Percentiles rank a stretch among this genome's conserved stretches.
Conservation (phyloP, 64 coral and sea anemone species). For the Hydrozoanthus tunicans region DNA sequence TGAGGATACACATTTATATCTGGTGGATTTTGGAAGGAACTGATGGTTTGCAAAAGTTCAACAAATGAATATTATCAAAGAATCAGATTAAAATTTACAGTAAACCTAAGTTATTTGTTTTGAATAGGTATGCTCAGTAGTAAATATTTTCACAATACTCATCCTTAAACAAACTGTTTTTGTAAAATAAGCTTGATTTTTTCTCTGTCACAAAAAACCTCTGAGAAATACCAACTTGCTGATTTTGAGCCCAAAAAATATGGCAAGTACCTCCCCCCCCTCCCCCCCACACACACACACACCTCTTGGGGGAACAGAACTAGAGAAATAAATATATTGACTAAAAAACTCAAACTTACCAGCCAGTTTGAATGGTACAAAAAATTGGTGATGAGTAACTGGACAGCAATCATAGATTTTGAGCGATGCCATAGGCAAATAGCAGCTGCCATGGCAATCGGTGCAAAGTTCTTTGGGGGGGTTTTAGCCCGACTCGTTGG, state of each 20-base stretch:
- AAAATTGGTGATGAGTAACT: slow-evolving; percentile 59
- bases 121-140: too few relatives aligned
- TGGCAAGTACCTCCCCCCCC: too few relatives aligned
- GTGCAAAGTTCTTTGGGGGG: slow-evolving; percentile 39
- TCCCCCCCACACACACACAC: too few relatives aligned
- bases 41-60: slow-evolving; percentile 14
- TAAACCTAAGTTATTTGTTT: background rate
- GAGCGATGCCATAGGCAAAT: slow-evolving; percentile 43
- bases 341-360: slow-evolving; percentile 46
- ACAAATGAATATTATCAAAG: slow-evolving; percentile 1
- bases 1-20: background rate
- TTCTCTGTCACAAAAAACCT: too few relatives aligned
- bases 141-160: too few relatives aligned
- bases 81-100: background rate
- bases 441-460: slow-evolving; percentile 58
- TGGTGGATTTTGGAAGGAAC: background rate
- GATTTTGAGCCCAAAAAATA: too few relatives aligned
- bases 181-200: too few relatives aligned
- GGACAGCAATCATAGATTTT: slow-evolving; percentile 52
- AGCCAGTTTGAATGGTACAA: slow-evolving; percentile 67
- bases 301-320: background rate
- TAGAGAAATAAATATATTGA: background rate
- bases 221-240: too few relatives aligned
- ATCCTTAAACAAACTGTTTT: too few relatives aligned
- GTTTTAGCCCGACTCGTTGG: background rate